Evolutionary conservation across 35 echinoderm and acorn worm species (phyloP), one percentile per base, ranked within the genome.

Genomic region (Apostichopus parvimensis): DNA sequence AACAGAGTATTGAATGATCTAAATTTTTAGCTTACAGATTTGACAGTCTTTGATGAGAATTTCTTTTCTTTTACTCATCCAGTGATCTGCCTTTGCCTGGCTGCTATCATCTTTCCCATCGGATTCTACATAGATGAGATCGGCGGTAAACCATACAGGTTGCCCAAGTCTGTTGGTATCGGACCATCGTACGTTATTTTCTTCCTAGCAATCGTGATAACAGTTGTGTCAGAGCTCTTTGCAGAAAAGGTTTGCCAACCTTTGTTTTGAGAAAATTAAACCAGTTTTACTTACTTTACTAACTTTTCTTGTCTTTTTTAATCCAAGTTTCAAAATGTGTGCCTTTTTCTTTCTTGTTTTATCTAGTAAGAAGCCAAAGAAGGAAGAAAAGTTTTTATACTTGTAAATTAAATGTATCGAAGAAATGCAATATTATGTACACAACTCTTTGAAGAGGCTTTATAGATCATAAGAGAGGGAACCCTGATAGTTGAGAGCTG

Each of bases 41-140:
- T 45, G 34, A 45, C 34, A 45, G 34, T 45, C 34, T 45, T 45
- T 45, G 0, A 45, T 45, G 34, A 45, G 34, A 45, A 45, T 25
- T 91, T 91, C 17, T 87, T 79, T 78, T 53, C 34, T 86, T 18
- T 4, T 45, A 45, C 34, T 45, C 34, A 45, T 45, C 34, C 97
- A 98, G 97, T 98, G 93, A 65, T 98, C 18, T 79, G 94, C 23
- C 77, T 98, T 57, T 98, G 97, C 80, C 82, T 94, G 17, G 97
- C 94, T 24, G 94, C 94, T 17, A 66, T 96, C 10, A 93, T 96
- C 25, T 96, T 98, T 58, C 95, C 97, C 1, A 93, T 94, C 5
- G 97, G 97, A 52, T 98, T 98, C 78, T 98, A 98, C 86, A 92
- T 98, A 58, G 94, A 98, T 88, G 97, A 98, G 80, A 98, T 98